Evolutionary conservation across 2,888 invertebrate species (phyloP).

Genomic region (Amitus sp.): DNA sequence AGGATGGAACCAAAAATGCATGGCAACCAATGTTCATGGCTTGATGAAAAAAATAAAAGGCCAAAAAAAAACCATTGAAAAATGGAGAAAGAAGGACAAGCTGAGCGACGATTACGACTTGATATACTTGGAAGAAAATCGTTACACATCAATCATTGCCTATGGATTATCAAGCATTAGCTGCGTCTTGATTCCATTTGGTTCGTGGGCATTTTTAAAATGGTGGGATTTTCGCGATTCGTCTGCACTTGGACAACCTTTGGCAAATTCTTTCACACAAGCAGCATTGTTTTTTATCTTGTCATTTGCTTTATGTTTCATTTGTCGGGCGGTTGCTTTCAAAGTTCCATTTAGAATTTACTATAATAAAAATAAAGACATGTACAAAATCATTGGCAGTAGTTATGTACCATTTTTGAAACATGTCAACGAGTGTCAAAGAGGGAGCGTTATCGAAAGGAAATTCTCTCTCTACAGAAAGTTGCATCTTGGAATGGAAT

Average conservation of each 20-base stretch:
- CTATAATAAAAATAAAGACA: not conserved
- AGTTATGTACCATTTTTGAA: not conserved
- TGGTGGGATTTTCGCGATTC: too few relatives aligned
- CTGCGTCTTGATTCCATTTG: not conserved
- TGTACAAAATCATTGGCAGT: not conserved
- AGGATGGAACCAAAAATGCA: too few relatives aligned
- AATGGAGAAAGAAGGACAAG: too few relatives aligned
- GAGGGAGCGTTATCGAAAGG: not conserved
- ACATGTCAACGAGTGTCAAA: not conserved
- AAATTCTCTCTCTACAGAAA: not conserved
- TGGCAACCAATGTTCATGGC: too few relatives aligned
- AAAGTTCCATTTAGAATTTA: slow-evolving; percentile 3
- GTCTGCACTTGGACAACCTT: too few relatives aligned
- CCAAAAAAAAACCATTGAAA: too few relatives aligned
- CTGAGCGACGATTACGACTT: not conserved
- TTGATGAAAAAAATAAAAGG: too few relatives aligned
- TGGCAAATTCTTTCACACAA: not conserved
- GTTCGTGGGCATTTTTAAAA: not conserved
- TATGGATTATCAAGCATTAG: too few relatives aligned
- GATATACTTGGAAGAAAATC: not conserved
- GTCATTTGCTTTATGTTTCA: not conserved
- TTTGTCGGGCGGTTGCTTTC: not conserved
- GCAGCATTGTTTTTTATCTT: not conserved
- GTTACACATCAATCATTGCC: too few relatives aligned
- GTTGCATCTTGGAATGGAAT: not conserved